Conservation (phyloP, 2,113 vertebrate species). For the Panthera leo region DNA sequence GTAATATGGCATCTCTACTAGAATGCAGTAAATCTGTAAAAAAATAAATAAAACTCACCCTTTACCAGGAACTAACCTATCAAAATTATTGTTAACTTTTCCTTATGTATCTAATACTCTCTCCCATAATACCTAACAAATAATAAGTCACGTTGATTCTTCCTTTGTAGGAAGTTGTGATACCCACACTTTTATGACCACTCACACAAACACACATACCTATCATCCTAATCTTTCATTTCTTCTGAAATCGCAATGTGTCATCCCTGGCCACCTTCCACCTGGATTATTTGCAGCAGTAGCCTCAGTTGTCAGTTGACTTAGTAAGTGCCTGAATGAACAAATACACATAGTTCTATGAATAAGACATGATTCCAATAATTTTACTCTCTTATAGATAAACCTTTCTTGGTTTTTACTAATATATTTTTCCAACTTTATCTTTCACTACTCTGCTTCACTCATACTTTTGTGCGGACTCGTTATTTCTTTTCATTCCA, state of each 20-base stretch:
- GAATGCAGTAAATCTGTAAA: not conserved
- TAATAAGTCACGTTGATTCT: not conserved
- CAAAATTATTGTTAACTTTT: not conserved
- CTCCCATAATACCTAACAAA: not conserved
- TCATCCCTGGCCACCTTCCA: not conserved
- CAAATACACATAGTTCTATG: not conserved
- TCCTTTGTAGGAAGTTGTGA: not conserved
- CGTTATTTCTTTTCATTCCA: not conserved
- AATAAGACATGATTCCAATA: not conserved
- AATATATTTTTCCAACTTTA: not conserved
- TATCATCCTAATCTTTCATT: not conserved
- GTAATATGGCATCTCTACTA: not conserved
- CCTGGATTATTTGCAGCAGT: not conserved
- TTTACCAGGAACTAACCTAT: not conserved
- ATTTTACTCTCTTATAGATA: not conserved
- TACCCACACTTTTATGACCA: not conserved
- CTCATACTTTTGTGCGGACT: not conserved
- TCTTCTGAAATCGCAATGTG: not conserved
- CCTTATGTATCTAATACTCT: not conserved
- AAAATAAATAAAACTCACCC: not conserved
- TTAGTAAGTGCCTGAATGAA: not conserved
- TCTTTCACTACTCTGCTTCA: not conserved
- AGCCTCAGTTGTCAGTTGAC: not conserved
- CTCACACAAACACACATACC: not conserved
- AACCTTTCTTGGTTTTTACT: not conserved